A percentile compares a stretch with the other conserved stretches of the same genome.
Evolutionary conservation across 2,113 vertebrate genomes (phyloP).

Genomic region (Macaca nemestrina): DNA sequence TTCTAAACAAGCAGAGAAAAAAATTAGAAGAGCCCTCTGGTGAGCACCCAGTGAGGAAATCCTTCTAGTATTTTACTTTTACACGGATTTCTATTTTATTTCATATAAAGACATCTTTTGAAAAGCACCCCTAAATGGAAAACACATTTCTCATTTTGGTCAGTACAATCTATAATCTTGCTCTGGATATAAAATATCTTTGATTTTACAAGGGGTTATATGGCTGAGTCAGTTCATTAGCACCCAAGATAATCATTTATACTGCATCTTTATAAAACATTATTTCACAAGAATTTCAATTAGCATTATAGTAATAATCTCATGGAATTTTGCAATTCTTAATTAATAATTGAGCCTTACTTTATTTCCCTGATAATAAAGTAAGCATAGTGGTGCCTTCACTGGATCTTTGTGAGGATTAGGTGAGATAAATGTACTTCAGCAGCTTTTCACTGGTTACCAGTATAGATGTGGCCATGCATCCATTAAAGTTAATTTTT

Average conservation of each 20-base stretch:
- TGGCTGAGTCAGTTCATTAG: not conserved
- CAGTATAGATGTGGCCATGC: not conserved
- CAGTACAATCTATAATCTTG: not conserved
- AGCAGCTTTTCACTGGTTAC: not conserved
- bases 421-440: not conserved
- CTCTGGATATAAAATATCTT: constrained; percentile 31
- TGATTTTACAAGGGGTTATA: not conserved
- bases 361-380: not conserved
- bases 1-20: constrained; percentile 7
- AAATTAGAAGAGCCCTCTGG: not conserved
- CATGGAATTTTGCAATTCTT: not conserved
- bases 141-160: not conserved
- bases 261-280: not conserved
- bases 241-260: not conserved
- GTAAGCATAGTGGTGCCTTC: not conserved
- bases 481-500: not conserved
- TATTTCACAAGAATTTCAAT: constrained; percentile 3
- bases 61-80: constrained; percentile 35
- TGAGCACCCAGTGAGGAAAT: constrained; percentile 20
- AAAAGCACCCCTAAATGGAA: not conserved
- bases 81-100: constrained; percentile 7
- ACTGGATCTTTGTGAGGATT: not conserved
- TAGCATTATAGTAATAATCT: not conserved
- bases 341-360: not conserved
- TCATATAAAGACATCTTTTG: constrained; percentile 43